Evolutionary conservation across 2,797 vertebrate species (phyloP), one percentile per base, ranked within the genome.

Genomic region (Champsocephalus gunnari): DNA sequence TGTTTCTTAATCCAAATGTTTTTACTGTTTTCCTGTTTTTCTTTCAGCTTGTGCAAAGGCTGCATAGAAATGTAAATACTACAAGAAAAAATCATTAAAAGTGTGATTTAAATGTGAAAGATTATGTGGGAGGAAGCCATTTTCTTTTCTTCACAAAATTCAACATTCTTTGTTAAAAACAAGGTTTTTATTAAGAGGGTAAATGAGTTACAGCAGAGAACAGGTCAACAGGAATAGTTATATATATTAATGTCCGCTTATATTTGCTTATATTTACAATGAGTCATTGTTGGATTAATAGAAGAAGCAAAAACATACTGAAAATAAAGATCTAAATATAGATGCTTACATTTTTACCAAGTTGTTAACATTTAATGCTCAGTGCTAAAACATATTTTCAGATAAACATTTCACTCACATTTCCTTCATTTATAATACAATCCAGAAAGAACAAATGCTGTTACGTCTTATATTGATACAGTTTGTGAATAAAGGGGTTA

Each of bases 251-350:
- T 82, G 68, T 82, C 65, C 16, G 41, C 51, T 72, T 78, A 70
- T 71, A 79, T 60, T 71, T 77, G 75, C 55, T 76, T 57, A 54
- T 92, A 93, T 92, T 87, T 92, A 94, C 88, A 94, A 10, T 75
- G 62, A 77, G 59, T 78, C 19, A 60, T 77, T 55, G 21, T 28
- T 70, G 43, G 32, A 74, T 47, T 79, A 51, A 47, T 75, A 11
- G 19, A 66, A 78, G 44, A 24, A 44, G 16, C 16, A 41, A 19
- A 51, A 53, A 56, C 10, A 44, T 11, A 34, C 13, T 14, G 10
- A 65, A 60, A 47, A 47, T 41, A 1, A 28, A 53, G 6, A 62
- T 55, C 6, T 13, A 54, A 47, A 58, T 17, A 34, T 3, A 17
- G 21, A 34, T 9, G 12, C 10, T 9, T 70, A n/a, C 17, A 48